These are phyloP conservation scores for Frankliniella fusca DNA, from an alignment of 2,888 invertebrate species.

Conservation along the genomic window DNA sequence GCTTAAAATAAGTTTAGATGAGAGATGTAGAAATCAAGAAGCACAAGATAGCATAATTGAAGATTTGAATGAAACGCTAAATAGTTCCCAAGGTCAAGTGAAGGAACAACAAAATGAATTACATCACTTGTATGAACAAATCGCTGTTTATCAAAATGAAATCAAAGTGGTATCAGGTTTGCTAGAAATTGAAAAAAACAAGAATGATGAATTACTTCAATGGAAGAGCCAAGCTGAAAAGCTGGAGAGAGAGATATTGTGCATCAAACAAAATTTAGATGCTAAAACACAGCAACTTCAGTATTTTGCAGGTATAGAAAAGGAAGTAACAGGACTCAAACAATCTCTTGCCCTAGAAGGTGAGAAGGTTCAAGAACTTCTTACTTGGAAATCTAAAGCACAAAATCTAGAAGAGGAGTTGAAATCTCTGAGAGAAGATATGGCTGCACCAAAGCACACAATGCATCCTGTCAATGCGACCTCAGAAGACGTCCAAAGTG, in stretches of 20 bases:
- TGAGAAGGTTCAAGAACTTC: background rate
- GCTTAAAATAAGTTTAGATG: background rate
- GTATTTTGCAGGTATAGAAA: background rate
- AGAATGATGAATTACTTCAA: background rate
- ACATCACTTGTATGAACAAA: background rate
- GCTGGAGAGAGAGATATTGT: background rate
- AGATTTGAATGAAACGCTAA: conserved; percentile 36
- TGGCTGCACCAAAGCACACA: background rate
- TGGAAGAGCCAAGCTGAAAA: conserved; percentile 2
- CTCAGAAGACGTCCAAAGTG: background rate
- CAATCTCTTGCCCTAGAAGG: background rate
- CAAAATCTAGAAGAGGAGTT: background rate
- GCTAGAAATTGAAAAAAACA: background rate
- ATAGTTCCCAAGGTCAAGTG: conserved; percentile 28
- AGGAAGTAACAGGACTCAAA: background rate
- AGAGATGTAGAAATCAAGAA: background rate
- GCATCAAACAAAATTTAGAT: background rate
- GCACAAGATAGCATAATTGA: background rate
- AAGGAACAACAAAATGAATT: background rate
- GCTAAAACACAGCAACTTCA: background rate
- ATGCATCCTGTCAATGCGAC: background rate
- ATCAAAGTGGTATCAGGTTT: background rate
- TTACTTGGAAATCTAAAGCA: background rate
- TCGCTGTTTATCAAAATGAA: background rate
- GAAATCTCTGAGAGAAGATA: conserved; percentile 6